phyloP scores from a whole-genome alignment of 2,797 vertebrate genomes.

The Sebastes umbrosus region DNA sequence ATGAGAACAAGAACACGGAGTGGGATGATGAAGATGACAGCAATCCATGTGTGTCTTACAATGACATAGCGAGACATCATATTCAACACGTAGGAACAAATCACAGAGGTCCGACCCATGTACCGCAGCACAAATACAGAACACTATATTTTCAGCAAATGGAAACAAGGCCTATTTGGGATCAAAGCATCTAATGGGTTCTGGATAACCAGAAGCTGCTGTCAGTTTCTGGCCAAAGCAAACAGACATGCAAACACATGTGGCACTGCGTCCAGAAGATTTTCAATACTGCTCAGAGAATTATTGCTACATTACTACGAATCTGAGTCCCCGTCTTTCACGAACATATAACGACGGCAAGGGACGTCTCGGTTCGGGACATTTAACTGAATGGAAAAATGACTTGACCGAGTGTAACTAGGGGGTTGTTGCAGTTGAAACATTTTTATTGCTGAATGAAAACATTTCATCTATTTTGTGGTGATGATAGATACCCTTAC shows the following conservation, averaged over 20 bases:
- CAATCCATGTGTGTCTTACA: constrained; percentile 29
- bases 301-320: constrained; percentile 54
- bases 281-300: constrained; percentile 73
- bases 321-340: constrained; percentile 30
- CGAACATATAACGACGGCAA: constrained; percentile 33
- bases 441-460: constrained; percentile 19
- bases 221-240: constrained; percentile 87
- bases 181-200: constrained; percentile 88
- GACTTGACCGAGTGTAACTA: background rate
- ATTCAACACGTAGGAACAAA: constrained; percentile 78
- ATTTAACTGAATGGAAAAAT: constrained; percentile 4
- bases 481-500: background rate
- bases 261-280: constrained; percentile 77
- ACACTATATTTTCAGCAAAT: constrained; percentile 83
- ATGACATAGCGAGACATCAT: constrained; percentile 79
- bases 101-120: constrained; percentile 78
- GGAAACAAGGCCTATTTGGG: constrained; percentile 85
- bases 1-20: constrained; percentile 9
- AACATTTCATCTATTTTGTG: constrained; percentile 24
- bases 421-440: background rate
- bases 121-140: constrained; percentile 84
- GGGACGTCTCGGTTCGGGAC: constrained; percentile 8
- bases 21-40: constrained; percentile 26
- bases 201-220: constrained; percentile 89
- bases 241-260: constrained; percentile 90